phyloP scores from a whole-genome alignment of 2,113 vertebrate species.

The Gila orcuttii region DNA sequence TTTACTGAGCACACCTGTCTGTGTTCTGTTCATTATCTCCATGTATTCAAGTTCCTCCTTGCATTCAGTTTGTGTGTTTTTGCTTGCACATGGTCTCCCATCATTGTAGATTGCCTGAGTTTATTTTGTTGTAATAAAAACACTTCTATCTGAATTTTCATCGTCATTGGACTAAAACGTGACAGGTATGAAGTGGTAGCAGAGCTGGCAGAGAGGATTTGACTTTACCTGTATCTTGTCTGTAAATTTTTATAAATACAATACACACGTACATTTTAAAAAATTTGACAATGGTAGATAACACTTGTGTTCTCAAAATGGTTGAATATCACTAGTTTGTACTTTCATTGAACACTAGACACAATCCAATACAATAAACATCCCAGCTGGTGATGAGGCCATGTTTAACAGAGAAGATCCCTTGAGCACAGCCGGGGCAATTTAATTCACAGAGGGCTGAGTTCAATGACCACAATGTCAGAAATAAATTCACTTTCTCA shows the following conservation, averaged over 20 bases:
- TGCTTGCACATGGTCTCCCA: no score
- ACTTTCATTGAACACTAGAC: background rate
- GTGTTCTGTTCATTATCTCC: no score
- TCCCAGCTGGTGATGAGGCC: background rate
- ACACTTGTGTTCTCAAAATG: background rate
- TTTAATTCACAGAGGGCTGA: slow-evolving; percentile 37
- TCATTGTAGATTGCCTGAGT: no score
- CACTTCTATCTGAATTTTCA: no score
- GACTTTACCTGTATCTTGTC: background rate
- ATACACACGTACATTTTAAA: no score
- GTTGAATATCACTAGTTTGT: background rate
- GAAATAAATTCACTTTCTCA: slow-evolving; percentile 44
- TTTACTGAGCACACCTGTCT: no score
- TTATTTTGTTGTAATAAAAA: no score
- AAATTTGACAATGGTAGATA: background rate
- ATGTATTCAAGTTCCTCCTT: no score
- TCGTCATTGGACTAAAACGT: no score
- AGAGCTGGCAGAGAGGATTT: background rate
- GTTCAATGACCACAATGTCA: slow-evolving; percentile 43
- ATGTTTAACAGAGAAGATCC: slow-evolving; percentile 19
- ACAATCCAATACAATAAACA: background rate
- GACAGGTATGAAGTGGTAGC: background rate
- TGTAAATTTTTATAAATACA: background rate
- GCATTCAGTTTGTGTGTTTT: no score
- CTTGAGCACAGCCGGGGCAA: slow-evolving; percentile 12